Base-by-base conservation (phyloP, 2,113 vertebrate genomes). In the Oxyruncus cristatus region DNA sequence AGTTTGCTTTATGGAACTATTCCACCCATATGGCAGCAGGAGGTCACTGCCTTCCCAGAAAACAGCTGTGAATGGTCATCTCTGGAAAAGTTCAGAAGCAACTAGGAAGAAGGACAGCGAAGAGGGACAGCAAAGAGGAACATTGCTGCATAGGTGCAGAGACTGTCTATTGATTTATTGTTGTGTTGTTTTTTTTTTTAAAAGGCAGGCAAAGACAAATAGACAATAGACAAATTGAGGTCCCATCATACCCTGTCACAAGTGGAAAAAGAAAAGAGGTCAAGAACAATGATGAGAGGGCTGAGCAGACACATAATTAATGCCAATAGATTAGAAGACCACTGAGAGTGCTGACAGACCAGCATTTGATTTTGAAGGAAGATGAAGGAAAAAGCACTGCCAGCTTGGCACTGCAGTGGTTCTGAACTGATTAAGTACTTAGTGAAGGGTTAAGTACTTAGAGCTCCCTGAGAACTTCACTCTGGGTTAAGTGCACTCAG, bases 381-480 rank as follows among this genome's bases (percentile, higher is more conserved):
- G 62, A 47, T 65, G 52, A 91, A 86, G 30, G n/a, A 75, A 85
- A 85, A 93, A 53, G 22, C 35, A 95, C 18, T 35, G 16, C 18
- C 59, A 92, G 12, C 55, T 73, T 79, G 70, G 44, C 2, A 8
- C 30, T 85, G 73, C 41, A 41, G 56, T 76, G 12, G 11, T 66
- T 88, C 58, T 88, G 58, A n/a, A 42, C 55, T 80, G 62, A 94
- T 83, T 93, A 92, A 84, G 37, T 66, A 91, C 80, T 92, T 89
- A 79, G 46, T 66, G 84, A 95, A 97, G 76, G 67, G 76, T 84
- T 92, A 92, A 92, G 59, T 73, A 63, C 55, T 74, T 87, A 63
- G 63, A 83, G 18, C n/a, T 94, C 78, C 55, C 79, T 55, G 11
- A 77, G 79, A 97, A 55, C 28, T 80, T 94, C 39, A 28, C 9